Evolutionary conservation across 2,797 vertebrate genomes (phyloP), one percentile per base, ranked within the genome.

Genomic region (Scarus forsteni): DNA sequence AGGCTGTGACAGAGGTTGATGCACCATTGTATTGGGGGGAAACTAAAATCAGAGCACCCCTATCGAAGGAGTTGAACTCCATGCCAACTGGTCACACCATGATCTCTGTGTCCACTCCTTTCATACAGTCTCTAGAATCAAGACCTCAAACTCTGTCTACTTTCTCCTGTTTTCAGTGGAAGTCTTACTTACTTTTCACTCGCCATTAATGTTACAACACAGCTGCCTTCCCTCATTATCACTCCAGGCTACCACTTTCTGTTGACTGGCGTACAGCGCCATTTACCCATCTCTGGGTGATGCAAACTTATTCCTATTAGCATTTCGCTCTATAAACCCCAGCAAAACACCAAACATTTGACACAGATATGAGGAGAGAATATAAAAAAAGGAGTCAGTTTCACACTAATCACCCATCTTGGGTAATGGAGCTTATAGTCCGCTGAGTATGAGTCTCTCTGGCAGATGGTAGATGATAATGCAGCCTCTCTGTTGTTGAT

Each of bases 401-500:
- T 55, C 62, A 70, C 52, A 60, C 73, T 82, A 81, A 88, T 88
- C 82, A 75, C 74, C 81, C 56, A 77, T 83, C 66, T 67, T 11
- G 27, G 50, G 42, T 81, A 85, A 87, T 79, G 74, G 78, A 79
- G 56, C 82, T 83, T 70, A 79, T 55, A 36, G 35, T 81, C 79
- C 56, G 43, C 49, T 42, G 55, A 81, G 70, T 66, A 70, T 8
- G 73, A 86, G 73, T 75, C 57, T 75, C 57, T 59, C 43, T 57
- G 85, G 73, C 88, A 89, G 85, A 90, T 89, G 89, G 84, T 61
- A 46, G 67, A 78, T 60, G 61, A 80, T 77, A 86, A 81, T 74
- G 73, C 65, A 65, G 45, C 53, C 35, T 66, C 73, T 65, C 70
- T 54, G 19, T 38, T 79, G 76, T 63, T 70, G 77, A 69, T 83